These are phyloP conservation scores for Solea senegalensis DNA, from an alignment of 2,113 vertebrate species.

Conservation along the genomic window DNA sequence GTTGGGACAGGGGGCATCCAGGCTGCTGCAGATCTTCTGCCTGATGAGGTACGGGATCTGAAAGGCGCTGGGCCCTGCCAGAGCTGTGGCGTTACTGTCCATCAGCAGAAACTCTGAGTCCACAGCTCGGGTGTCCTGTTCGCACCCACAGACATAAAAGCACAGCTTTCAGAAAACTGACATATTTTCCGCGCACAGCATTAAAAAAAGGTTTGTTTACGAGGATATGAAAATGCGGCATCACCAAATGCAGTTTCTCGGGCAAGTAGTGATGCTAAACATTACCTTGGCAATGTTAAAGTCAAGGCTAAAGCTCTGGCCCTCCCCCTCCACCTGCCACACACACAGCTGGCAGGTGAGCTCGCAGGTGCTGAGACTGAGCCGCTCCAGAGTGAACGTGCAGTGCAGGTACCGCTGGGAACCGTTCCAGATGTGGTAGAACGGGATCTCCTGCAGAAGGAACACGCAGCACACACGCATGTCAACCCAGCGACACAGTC, in stretches of 20 bases:
- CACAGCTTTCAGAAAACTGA: background rate
- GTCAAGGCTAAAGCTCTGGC: constrained; percentile 94
- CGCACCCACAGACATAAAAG: background rate
- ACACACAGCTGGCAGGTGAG: constrained; percentile 98
- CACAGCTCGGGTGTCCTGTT: constrained; percentile 87
- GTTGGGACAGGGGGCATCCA: constrained; percentile 89
- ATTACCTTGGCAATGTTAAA: constrained; percentile 96
- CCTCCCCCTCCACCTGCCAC: constrained; percentile 98
- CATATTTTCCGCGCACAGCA: background rate
- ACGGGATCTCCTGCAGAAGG: constrained; percentile 91
- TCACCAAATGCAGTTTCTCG: background rate
- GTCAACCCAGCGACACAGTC: constrained; percentile 35
- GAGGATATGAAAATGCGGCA: background rate
- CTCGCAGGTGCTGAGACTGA: constrained; percentile 92
- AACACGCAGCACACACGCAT: constrained; percentile 19
- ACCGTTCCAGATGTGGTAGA: constrained; percentile 98
- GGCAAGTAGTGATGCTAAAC: background rate
- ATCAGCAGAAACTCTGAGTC: constrained; percentile 86
- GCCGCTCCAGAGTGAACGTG: constrained; percentile 96
- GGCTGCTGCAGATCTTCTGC: constrained; percentile 99
- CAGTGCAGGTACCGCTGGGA: constrained; percentile 94
- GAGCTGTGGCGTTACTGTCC: constrained; percentile 90
- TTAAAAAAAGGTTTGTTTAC: background rate
- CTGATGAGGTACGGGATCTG: constrained; percentile 99
- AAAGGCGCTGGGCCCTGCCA: constrained; percentile 98